Percentiles rank a stretch among this genome's conserved stretches.
These are phyloP conservation scores for Alloplasta piceator DNA, from an alignment of 2,888 invertebrate species.

Conservation along the genomic window DNA sequence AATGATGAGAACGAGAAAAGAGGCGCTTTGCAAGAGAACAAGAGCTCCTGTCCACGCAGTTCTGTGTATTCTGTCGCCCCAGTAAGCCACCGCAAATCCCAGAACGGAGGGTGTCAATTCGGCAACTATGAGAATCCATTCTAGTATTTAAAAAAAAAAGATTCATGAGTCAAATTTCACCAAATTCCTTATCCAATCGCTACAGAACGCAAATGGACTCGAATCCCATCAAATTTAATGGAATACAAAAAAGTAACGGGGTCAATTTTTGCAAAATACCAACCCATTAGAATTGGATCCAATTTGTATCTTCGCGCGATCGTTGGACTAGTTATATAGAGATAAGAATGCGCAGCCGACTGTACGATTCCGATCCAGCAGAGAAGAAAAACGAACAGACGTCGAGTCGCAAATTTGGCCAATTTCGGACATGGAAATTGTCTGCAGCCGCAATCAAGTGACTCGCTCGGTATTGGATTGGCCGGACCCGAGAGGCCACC, in stretches of 20 bases:
- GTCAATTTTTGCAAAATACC: slow-evolving; percentile 40
- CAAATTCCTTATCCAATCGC: not conserved
- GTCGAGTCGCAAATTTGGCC: slow-evolving; percentile 79
- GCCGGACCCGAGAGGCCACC: slow-evolving; percentile 79
- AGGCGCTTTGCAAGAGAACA: slow-evolving; percentile 84
- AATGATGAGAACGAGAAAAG: slow-evolving; percentile 84
- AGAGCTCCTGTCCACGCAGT: slow-evolving; percentile 86
- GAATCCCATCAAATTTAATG: not conserved
- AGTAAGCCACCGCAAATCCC: slow-evolving; percentile 85
- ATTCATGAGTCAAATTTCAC: not conserved
- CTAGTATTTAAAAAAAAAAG: slow-evolving; percentile 82
- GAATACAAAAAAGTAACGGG: slow-evolving; percentile 14
- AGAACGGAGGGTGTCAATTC: slow-evolving; percentile 85
- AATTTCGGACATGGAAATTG: slow-evolving; percentile 78
- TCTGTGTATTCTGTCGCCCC: slow-evolving; percentile 86
- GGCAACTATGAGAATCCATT: slow-evolving; percentile 85
- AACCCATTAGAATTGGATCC: slow-evolving; percentile 77
- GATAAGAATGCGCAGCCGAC: slow-evolving; percentile 77
- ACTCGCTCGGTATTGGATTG: slow-evolving; percentile 78
- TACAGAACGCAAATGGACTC: not conserved
- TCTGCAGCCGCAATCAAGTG: slow-evolving; percentile 80
- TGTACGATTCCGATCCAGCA: slow-evolving; percentile 78
- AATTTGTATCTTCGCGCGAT: slow-evolving; percentile 79
- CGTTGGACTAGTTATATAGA: slow-evolving; percentile 75
- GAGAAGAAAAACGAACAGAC: slow-evolving; percentile 76